These are phyloP conservation scores for Pseudolaguvia tuberculata DNA, from an alignment of 2,113 vertebrate species.

Conservation along the genomic window DNA sequence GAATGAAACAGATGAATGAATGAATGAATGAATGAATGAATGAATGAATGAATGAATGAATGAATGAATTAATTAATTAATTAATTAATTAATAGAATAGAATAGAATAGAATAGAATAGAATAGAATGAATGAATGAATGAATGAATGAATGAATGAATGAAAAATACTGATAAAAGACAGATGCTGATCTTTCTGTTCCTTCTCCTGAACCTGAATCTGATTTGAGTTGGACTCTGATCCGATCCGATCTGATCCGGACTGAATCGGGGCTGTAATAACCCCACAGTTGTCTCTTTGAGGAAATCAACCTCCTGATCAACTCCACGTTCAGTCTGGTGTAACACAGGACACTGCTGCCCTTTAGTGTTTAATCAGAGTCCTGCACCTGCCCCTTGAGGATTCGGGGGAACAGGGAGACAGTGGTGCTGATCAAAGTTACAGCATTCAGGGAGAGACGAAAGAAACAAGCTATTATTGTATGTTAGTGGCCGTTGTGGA, in stretches of 20 bases:
- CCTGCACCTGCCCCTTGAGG: constrained; percentile 1
- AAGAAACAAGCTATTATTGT: background rate
- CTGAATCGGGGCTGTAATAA: background rate
- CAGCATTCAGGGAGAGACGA: background rate
- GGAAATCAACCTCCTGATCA: background rate
- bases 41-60: too few species aligned
- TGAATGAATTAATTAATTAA: too few species aligned
- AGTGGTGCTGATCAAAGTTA: background rate
- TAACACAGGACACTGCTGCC: constrained; percentile 54
- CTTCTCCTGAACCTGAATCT: background rate
- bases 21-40: too few species aligned
- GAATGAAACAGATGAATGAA: too few species aligned
- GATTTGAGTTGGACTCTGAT: too few species aligned
- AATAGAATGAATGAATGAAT: background rate
- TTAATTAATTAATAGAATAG: too few species aligned
- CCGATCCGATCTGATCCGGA: too few species aligned
- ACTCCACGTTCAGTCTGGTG: background rate
- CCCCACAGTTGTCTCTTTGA: background rate
- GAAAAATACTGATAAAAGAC: background rate
- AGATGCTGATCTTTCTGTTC: background rate
- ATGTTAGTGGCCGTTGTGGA: too few species aligned
- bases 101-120: too few species aligned
- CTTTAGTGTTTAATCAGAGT: constrained; percentile 57
- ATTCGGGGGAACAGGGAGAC: background rate
- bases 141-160: background rate